Base-by-base conservation (phyloP, 2,113 vertebrate species). In the Eidolon helvum region DNA sequence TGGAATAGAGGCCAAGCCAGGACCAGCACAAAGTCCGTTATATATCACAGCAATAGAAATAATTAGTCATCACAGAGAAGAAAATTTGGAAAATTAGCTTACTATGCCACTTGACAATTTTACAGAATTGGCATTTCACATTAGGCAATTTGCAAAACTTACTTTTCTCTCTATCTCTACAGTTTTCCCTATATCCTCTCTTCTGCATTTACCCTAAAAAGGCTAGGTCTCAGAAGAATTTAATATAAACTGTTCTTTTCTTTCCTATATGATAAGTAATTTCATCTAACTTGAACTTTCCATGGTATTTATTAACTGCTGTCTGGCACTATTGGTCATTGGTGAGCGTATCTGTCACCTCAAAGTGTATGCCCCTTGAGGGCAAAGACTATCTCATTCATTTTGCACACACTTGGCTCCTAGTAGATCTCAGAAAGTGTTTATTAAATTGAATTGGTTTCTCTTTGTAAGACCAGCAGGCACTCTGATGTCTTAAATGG, bases 111-210 rank as follows among this genome's bases (percentile, higher is more conserved):
- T 66, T 19, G 1, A 75, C 63, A 90, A 69, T 95, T 79, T 50
- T 66, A 74, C 0, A 5, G 35, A 55, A 74, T 77, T 91, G 78
- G 10, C 0, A 10, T 66, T 87, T 97, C 96, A 82, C 63, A 4
- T 74, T 65, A 96, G 84, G 83, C 30, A 68, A 63, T 45, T 33
- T n/a, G 10, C 38, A 86, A 74, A 90, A 83, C 18, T 94, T 9
- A 79, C 93, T 98, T 83, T 96, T 94, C 89, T 94, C 91, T 84
- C 93, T 65, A 92, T 84, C 93, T 65, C 93, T 97, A 94, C 45
- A 95, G 91, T 83, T 91, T 96, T 87, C n/a, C 26, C 40, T 95
- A 43, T 85, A 90, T 96, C 96, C 85, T 86, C 82, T 78, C 79
- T 30, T 93, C 0, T 0, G 1, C 65, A 68, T 69, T 40, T 74